Evolutionary conservation across 2,113 vertebrate species (phyloP), one percentile per base, ranked within the genome.

Genomic region (Notiomystis cincta): DNA sequence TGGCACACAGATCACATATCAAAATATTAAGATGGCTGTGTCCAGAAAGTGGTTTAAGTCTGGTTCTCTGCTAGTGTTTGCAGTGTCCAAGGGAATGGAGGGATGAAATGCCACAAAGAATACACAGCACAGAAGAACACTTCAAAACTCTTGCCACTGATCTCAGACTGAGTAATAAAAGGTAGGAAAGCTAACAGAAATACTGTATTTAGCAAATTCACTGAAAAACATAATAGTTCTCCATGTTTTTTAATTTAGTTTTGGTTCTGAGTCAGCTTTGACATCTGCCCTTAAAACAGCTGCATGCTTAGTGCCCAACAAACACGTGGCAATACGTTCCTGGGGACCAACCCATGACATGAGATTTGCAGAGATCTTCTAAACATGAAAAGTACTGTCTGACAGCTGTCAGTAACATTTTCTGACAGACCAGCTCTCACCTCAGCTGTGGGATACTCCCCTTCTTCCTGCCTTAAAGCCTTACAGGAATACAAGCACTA

Each of bases 321-420:
- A 67, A 65, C 45, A 50, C 23, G 5, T 2, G 1, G 21, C 20
- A 47, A 8, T 16, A 19, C 30, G 18, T 48, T 45, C 53, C 23
- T 7, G 12, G 27, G 61, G 57, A 24, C 33, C n/a, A 24, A 35
- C 15, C 28, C 38, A 16, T 1, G 4, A 35, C 2, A 1, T 5
- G 38, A 57, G 24, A 45, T 27, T 27, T 24, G 18, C 50, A 64
- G 24, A 92, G 18, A 15, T 37, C 61, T 69, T 60, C 45, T 30
- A 22, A 48, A 33, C 13, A 5, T 6, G 35, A 23, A 2, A 62
- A 89, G 11, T 14, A 17, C 61, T 37, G 44, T 23, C 66, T 25
- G 40, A 13, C 30, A 64, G 40, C 20, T 51, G 13, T 12, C 22
- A 42, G n/a, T 19, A 50, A 57, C 5, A 4, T 11, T 33, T 89